These are phyloP conservation scores for Aegotheles bennettii DNA, from an alignment of 2,113 vertebrate species.

Conservation along the genomic window DNA sequence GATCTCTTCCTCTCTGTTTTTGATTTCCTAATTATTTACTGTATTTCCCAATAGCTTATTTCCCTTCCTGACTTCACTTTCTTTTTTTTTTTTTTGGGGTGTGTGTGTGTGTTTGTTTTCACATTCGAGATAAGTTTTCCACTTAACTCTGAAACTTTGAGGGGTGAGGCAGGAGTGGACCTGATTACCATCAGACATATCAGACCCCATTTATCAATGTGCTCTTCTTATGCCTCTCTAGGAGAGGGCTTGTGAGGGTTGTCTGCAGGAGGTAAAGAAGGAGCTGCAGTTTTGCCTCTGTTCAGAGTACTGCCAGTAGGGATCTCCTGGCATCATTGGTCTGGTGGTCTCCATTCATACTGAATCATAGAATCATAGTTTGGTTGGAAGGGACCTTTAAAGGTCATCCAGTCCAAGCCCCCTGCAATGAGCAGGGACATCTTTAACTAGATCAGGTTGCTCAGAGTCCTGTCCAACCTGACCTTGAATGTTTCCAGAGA, in stretches of 20 bases:
- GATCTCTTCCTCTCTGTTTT: background rate
- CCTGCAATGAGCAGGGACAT: background rate
- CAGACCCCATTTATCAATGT: background rate
- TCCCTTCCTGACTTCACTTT: background rate
- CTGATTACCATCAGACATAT: background rate
- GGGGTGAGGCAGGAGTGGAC: background rate
- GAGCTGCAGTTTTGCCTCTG: background rate
- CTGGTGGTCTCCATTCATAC: background rate
- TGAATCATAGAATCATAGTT: background rate
- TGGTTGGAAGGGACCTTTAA: background rate
- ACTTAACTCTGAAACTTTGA: conserved; percentile 26
- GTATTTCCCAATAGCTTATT: background rate
- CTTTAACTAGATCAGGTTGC: background rate
- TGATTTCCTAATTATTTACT: conserved; percentile 22
- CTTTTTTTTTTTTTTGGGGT: background rate
- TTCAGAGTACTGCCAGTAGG: background rate
- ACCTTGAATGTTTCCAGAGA: background rate
- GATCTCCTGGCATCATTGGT: background rate
- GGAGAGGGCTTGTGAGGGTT: background rate
- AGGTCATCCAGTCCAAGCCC: background rate
- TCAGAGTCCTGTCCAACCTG: background rate
- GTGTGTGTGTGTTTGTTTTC: background rate
- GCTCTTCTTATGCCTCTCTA: background rate
- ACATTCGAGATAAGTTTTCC: conserved; percentile 30
- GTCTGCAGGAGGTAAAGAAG: background rate